Evolutionary conservation across 2,113 vertebrate genomes (phyloP), one percentile per base, ranked within the genome.

Genomic region (Tragulus kanchil): DNA sequence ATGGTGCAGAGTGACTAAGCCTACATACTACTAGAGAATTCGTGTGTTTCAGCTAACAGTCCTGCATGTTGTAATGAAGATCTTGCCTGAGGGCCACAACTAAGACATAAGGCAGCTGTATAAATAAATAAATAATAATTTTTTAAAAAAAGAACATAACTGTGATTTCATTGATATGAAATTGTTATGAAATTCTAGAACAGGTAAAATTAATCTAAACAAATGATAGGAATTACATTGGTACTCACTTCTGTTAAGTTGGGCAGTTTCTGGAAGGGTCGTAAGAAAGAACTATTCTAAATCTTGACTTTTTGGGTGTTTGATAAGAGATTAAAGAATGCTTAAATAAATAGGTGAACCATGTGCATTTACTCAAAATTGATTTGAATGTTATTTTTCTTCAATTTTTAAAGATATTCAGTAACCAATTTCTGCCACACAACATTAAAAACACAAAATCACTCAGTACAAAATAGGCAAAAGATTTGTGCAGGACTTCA

Each of bases 331-430:
- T 54, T 84, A 75, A 85, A 75, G 11, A 21, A 84, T 36, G 73
- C 7, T 36, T 52, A 84, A 36, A 42, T 84, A 61, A 84, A 36
- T 28, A 85, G 67, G 54, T 61, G 58, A 62, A 54, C 45, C 25
- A 11, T 16, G 45, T 52, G 62, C 11, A 28, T 75, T 17, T 28
- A 62, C 12, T 61, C 15, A 85, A 54, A 90, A 23, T 11, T 64
- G 26, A 90, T 81, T 54, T 90, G 52, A 90, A 65, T 42, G n/a
- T 14, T 19, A 75, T 45, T 56, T 92, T 75, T 73, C 67, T 75
- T 59, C 7, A 85, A 5, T 45, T 62, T 92, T 75, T 42, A 15
- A 15, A 15, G 28, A 73, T 75, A 85, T 16, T 77, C n/a, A 85
- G 6, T 48, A 86, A n/a, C 12, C n/a, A 65, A 54, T 36, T 59